A percentile compares a stretch with the other conserved stretches of the same genome.
Evolutionary conservation across 2,797 vertebrate genomes (phyloP).

Genomic region (Epinephelus coioides): DNA sequence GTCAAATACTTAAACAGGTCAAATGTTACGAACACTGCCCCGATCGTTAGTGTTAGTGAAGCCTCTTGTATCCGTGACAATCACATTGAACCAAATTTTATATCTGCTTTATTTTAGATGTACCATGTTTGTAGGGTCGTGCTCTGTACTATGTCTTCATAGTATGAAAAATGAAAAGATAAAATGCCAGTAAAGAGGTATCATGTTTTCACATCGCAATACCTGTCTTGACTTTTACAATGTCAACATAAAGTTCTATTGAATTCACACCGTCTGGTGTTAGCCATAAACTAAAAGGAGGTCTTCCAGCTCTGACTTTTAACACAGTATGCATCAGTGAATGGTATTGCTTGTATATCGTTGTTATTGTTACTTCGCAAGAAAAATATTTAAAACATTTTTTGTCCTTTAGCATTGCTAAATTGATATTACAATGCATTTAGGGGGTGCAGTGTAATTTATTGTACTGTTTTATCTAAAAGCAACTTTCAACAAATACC

Average conservation of each 20-base stretch:
- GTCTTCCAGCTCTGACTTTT: not conserved
- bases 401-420: not conserved
- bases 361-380: slow-evolving; percentile 1
- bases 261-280: not conserved
- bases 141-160: no score
- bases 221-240: no score
- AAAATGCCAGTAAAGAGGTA: no score
- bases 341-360: not conserved
- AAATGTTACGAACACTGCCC: not conserved
- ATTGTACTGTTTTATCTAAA: slow-evolving; percentile 3
- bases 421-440: slow-evolving; percentile 1
- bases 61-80: not conserved
- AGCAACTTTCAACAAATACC: not conserved
- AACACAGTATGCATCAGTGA: not conserved
- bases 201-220: no score
- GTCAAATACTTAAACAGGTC: slow-evolving; percentile 11
- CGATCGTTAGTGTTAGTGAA: not conserved
- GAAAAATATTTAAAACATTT: not conserved
- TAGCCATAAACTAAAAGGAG: not conserved
- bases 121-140: not conserved
- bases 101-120: not conserved
- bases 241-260: not conserved
- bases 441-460: not conserved
- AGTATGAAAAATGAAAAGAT: no score
- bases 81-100: no score